Evolutionary conservation across 2,113 vertebrate genomes (phyloP).

Genomic region (Epinephelus cyanopodus): DNA sequence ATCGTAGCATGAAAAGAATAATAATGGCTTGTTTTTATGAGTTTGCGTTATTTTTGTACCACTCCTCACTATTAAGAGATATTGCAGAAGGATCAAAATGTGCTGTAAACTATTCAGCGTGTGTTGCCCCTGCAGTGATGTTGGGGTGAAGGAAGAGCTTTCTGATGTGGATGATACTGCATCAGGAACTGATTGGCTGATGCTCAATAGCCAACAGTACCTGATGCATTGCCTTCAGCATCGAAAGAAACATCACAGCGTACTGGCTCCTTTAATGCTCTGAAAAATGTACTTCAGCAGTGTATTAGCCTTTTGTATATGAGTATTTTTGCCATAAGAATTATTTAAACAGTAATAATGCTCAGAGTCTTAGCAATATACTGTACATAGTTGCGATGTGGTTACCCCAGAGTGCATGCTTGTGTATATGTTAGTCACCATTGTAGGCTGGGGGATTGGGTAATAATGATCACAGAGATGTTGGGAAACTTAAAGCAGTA

Average conservation of each 20-base stretch:
- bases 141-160: conserved; percentile 73
- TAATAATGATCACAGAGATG: conserved; percentile 50
- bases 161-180: conserved; percentile 99
- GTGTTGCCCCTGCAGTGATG: conserved; percentile 23
- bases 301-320: background rate
- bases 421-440: conserved; percentile 16
- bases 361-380: conserved; percentile 13
- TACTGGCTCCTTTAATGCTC: conserved; percentile 1
- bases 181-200: conserved; percentile 99
- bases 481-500: conserved; percentile 53
- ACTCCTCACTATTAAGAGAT: conserved; percentile 10
- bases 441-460: conserved; percentile 48
- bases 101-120: conserved; percentile 10
- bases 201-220: conserved; percentile 91
- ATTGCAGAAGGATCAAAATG: conserved; percentile 9
- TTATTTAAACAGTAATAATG: conserved; percentile 14
- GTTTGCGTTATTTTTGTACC: conserved; percentile 42
- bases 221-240: conserved; percentile 99
- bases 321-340: background rate
- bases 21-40: conserved; percentile 52
- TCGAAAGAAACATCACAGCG: conserved; percentile 89
- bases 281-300: background rate
- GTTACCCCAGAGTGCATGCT: background rate
- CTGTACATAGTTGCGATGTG: background rate
- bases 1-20: conserved; percentile 67